These are phyloP conservation scores for Uromys caudimaculatus DNA, from an alignment of 2,797 vertebrate genomes.

Conservation along the genomic window DNA sequence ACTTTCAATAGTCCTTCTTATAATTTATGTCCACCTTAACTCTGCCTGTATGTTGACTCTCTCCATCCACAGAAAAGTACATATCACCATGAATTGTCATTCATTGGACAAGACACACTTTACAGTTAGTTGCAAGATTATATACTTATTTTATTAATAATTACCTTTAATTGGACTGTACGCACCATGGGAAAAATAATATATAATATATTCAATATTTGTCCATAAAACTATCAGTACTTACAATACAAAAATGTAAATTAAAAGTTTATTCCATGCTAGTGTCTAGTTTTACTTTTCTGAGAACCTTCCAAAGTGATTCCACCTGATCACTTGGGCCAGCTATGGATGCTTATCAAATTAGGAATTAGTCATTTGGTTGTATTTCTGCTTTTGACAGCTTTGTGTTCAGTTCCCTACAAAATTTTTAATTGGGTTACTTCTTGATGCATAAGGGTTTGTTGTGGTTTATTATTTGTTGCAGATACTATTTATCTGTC, in stretches of 20 bases:
- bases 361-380: background rate
- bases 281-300: background rate
- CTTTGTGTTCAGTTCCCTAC: too few species aligned
- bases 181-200: background rate
- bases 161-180: background rate
- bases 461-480: background rate
- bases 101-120: background rate
- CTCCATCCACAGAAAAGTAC: background rate
- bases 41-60: background rate
- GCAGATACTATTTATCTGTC: background rate
- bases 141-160: constrained; percentile 48
- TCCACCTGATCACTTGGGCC: background rate
- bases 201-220: background rate
- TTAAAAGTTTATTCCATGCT: background rate
- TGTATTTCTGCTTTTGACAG: background rate
- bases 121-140: constrained; percentile 33
- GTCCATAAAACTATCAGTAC: background rate
- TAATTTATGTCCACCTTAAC: background rate
- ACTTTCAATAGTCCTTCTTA: background rate
- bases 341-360: background rate
- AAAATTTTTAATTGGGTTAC: background rate
- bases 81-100: background rate
- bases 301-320: background rate
- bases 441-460: background rate
- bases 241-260: background rate